Conservation (phyloP, 2,888 invertebrate genomes). For the Drosophila koepferae region DNA sequence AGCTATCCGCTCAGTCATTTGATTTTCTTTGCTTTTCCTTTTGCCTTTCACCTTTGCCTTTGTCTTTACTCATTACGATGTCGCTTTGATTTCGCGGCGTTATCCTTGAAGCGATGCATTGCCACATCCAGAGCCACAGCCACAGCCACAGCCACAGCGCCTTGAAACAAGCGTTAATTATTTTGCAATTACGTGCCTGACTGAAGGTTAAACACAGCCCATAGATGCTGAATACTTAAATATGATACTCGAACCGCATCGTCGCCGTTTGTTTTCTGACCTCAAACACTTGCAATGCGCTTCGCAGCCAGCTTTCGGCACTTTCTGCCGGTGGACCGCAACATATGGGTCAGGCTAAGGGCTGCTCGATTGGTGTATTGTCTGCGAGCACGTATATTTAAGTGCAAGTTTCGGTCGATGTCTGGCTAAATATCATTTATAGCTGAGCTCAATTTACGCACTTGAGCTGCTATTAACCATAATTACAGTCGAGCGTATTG, state of each 20-base stretch:
- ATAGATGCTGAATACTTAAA: neutral
- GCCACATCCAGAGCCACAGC: neutral
- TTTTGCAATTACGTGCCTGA: slow-evolving; percentile 47
- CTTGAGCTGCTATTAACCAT: neutral
- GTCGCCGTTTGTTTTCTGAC: neutral
- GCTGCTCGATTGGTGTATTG: neutral
- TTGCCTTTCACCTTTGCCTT: slow-evolving; percentile 5
- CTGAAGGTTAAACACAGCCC: slow-evolving; percentile 34
- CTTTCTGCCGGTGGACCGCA: neutral
- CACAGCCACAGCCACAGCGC: slow-evolving; percentile 12
- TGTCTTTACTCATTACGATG: slow-evolving; percentile 23
- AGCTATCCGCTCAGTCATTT: slow-evolving; percentile 46
- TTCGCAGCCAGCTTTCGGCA: neutral
- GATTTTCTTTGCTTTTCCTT: slow-evolving; percentile 42
- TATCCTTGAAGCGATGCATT: slow-evolving; percentile 9
- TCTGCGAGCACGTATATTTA: neutral
- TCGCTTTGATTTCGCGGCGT: slow-evolving; percentile 44
- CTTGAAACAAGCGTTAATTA: slow-evolving; percentile 47
- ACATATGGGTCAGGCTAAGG: neutral
- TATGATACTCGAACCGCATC: slow-evolving; percentile 12
- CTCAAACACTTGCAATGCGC: neutral
- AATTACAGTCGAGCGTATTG: neutral
- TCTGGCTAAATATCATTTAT: neutral
- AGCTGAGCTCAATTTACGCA: neutral
- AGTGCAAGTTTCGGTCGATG: neutral